Evolutionary conservation across 2,113 vertebrate species (phyloP).

Genomic region (Elachura formosa): DNA sequence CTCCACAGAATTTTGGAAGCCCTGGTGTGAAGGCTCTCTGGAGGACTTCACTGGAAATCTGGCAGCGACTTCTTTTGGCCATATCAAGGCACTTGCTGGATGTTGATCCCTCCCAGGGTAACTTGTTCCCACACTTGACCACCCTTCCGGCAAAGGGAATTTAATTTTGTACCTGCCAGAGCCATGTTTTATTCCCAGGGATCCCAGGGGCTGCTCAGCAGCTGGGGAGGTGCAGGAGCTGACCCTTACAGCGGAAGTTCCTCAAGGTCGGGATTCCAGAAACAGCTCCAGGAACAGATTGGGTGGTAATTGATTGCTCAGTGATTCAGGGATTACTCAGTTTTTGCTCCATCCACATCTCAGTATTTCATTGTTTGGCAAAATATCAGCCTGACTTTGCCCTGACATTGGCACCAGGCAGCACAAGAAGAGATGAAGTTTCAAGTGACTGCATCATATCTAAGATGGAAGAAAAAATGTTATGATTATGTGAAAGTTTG

Average conservation of each 20-base stretch:
- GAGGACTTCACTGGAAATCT: background rate
- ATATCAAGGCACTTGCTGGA: background rate
- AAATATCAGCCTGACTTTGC: slow-evolving; percentile 41
- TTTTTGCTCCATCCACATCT: slow-evolving; percentile 4
- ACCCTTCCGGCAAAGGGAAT: background rate
- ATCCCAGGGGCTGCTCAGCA: background rate
- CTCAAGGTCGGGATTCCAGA: background rate
- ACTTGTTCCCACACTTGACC: accelerated
- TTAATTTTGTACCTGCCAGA: background rate
- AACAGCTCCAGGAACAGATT: background rate
- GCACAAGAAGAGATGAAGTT: background rate
- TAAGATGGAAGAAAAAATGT: background rate
- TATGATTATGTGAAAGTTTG: background rate
- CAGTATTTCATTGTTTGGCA: slow-evolving; percentile 27
- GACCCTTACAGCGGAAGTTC: background rate
- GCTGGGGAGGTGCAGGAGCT: background rate
- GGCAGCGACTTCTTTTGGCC: background rate
- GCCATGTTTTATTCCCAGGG: background rate
- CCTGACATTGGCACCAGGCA: background rate
- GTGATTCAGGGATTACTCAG: slow-evolving; percentile 41
- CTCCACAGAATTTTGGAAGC: background rate
- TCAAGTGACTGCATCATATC: background rate
- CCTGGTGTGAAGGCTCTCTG: background rate
- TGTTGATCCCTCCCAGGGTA: background rate
- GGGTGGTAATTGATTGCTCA: slow-evolving; percentile 10